These are phyloP conservation scores for Cataglyphis rosenhaueri DNA, from an alignment of 2,888 invertebrate species.

Conservation along the genomic window DNA sequence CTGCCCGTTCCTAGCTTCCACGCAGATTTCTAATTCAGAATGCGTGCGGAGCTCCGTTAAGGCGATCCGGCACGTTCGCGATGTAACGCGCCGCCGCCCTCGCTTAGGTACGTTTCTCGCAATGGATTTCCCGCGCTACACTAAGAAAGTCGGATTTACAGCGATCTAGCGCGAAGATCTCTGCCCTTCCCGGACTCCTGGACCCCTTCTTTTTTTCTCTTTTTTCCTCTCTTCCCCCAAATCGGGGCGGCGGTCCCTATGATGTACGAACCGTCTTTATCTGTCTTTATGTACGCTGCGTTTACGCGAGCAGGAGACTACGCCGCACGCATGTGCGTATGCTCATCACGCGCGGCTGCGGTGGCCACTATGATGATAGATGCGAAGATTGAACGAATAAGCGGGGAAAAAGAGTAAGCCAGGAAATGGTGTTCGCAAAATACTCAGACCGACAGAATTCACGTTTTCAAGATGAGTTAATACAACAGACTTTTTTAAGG, in stretches of 20 bases:
- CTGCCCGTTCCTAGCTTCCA: slow-evolving; percentile 40
- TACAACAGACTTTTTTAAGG: neutral
- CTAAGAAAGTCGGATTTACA: slow-evolving; percentile 43
- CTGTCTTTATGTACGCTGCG: slow-evolving; percentile 70
- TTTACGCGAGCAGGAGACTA: slow-evolving; percentile 60
- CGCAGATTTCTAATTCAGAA: slow-evolving; percentile 47
- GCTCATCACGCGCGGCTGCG: slow-evolving; percentile 76
- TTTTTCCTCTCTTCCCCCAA: neutral
- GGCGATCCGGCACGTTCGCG: slow-evolving; percentile 46
- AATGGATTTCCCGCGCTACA: slow-evolving; percentile 17
- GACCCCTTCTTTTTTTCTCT: slow-evolving; percentile 1
- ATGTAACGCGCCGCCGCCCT: slow-evolving; percentile 34
- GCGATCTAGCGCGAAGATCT: slow-evolving; percentile 71
- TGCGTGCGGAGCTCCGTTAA: slow-evolving; percentile 37
- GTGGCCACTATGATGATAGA: slow-evolving; percentile 58
- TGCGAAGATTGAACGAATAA: slow-evolving; percentile 63
- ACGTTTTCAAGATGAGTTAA: neutral
- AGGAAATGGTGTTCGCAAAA: slow-evolving; percentile 19
- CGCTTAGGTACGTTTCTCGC: slow-evolving; percentile 53
- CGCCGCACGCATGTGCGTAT: slow-evolving; percentile 68
- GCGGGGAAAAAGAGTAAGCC: slow-evolving; percentile 38
- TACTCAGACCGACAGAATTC: neutral
- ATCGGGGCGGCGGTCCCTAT: slow-evolving; percentile 66
- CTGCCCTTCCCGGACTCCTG: slow-evolving; percentile 55
- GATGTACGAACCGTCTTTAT: slow-evolving; percentile 75